Evolutionary conservation across 1,140 invertebrate species (phyloP).

Genomic region (Nebria ingens): DNA sequence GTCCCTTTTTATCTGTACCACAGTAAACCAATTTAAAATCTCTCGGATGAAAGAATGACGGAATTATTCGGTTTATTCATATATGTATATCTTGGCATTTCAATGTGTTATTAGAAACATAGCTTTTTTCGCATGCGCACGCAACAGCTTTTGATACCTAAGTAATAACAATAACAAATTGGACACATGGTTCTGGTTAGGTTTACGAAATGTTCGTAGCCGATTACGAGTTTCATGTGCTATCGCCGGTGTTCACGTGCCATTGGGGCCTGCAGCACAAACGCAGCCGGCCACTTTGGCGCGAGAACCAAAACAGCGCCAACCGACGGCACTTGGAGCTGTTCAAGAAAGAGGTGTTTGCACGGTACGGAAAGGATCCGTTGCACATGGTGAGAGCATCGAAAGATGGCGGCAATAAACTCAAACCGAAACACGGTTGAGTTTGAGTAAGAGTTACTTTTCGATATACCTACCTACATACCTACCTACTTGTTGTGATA

Average conservation of each 20-base stretch:
- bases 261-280: slow-evolving; percentile 81
- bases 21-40: too few species aligned
- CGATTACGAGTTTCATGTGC: slow-evolving; percentile 79
- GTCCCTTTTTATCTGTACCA: too few species aligned
- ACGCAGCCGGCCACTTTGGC: slow-evolving; percentile 64
- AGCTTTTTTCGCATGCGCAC: too few species aligned
- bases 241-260: slow-evolving; percentile 81
- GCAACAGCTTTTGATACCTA: too few species aligned
- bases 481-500: background rate
- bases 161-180: too few species aligned
- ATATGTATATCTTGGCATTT: too few species aligned
- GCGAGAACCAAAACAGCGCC: slow-evolving; percentile 72
- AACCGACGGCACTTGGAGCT: slow-evolving; percentile 72
- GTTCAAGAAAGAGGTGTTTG: slow-evolving; percentile 76
- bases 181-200: too few species aligned
- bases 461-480: background rate
- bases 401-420: slow-evolving; percentile 12
- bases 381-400: slow-evolving; percentile 41
- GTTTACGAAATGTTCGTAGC: slow-evolving; percentile 90
- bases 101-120: too few species aligned
- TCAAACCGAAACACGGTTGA: background rate
- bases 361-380: slow-evolving; percentile 60
- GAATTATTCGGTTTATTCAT: too few species aligned
- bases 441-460: background rate
- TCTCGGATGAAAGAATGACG: too few species aligned